Base-by-base conservation (phyloP, 2,888 invertebrate genomes). In the Aleiodes leptofemur region DNA sequence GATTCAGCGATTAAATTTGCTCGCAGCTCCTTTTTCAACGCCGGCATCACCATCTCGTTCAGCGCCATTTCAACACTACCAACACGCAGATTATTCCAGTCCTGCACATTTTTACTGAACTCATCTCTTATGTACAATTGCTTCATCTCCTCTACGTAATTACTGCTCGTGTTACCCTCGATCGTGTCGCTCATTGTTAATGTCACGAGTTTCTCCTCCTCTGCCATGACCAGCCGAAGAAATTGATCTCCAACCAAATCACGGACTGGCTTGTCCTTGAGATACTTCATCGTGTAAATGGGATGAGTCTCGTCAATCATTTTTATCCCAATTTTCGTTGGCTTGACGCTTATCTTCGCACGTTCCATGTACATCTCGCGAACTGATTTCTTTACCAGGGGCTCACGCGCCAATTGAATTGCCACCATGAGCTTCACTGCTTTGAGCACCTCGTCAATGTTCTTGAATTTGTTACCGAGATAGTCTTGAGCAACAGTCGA, bases 231-330 rank as follows among this genome's bases (percentile, higher is more conserved):
- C 61, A 98, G 90, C 84, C 96, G 96, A 31, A 99, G 91, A 90
- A 95, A 99, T 88, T 98, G 97, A 83, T 99, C 98, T 0, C 95
- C 96, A 0, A 94, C 92, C 64, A 99, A 90, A 86, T 97, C 96
- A 3, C 95, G 92, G 0, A 98, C 96, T 0, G 98, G 98, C 86
- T 99, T 99, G 87, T 96, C 95, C 86, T 95, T 96, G 57, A 99
- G 86, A 87, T 98, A 99, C 87, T 98, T 98, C 92, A 97, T 92
- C 50, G 94, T 93, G 86, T 93, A 97, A 82, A 96, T 95, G 0
- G 95, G 92, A 89, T 99, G 98, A 81, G 95, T 94, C 90, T 99
- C 99, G 87, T 99, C 99, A 78, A 99, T 97, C 84, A 97, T 96
- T 90, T 98, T 98, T 51, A 95, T 86, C 0, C 99, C 99, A 80